Base-by-base conservation (phyloP, 2,113 vertebrate genomes). In the Corythoichthys intestinalis region DNA sequence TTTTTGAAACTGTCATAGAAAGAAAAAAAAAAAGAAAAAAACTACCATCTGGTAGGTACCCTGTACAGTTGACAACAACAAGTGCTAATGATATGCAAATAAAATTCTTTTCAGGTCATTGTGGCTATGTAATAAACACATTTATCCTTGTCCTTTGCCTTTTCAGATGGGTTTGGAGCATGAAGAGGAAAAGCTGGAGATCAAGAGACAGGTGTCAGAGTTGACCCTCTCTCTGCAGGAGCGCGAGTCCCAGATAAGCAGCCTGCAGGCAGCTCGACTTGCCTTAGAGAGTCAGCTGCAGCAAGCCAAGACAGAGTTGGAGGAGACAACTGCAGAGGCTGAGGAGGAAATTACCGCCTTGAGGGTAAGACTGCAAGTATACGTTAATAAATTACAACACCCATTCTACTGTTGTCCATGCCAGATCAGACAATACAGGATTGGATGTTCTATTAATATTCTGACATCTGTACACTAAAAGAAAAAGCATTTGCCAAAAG, bases 271-370 rank as follows among this genome's bases (percentile, higher is more conserved):
- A 0, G 95, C 96, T 1, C 91, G 96, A 0, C 92, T 94, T 0
- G 95, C 96, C 57, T 91, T 99, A 83, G 97, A 99, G 88, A 95
- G 91, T 72, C 96, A 98, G 77, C 93, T 99, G 66, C 95, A 96
- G 0, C 96, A 96, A 69, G 96, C 96, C 12, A 98, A 99, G 92
- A 97, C 95, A 0, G 97, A 99, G 78, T 92, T 99, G 76, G 97
- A 99, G 70, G 97, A 99, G 88, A 98, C 97, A 0, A 99, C 97
- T 0, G 96, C 97, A 0, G 97, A 98, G 77, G 97, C 97, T 0
- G 97, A 99, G 81, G 97, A 99, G 74, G 97, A 99, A 90, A 98
- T 99, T 74, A 96, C 96, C 2, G 96, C 96, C 0, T 94, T 99
- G 75, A 95, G 96, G 93, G 97, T 99, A 83, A 91, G 92, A 77